These are phyloP conservation scores for Eulemur macaco DNA, from an alignment of 2,113 vertebrate species.

Conservation along the genomic window DNA sequence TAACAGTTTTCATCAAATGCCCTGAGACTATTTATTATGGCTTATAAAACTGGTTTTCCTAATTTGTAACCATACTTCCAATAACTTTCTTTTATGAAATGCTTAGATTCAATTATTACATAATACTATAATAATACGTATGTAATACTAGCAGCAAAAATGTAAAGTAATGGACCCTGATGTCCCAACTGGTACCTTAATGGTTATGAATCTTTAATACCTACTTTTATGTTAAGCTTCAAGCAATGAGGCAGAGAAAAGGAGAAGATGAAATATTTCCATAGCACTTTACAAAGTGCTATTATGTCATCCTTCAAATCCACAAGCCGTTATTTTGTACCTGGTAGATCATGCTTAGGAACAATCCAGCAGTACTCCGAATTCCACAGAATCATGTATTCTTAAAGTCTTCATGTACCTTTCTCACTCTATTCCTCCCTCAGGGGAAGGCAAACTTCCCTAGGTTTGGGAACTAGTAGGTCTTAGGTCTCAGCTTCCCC, in stretches of 20 bases:
- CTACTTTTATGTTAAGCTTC: neutral
- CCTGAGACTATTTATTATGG: neutral
- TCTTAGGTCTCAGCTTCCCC: neutral
- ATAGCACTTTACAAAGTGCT: neutral
- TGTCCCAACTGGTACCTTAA: neutral
- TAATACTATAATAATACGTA: neutral
- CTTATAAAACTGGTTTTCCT: constrained; percentile 14
- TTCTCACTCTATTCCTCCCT: neutral
- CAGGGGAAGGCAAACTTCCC: neutral
- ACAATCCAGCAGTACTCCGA: neutral
- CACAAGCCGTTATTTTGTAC: neutral
- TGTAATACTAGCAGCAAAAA: neutral
- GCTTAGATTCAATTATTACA: neutral
- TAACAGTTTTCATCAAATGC: constrained; percentile 25
- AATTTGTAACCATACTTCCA: constrained; percentile 18
- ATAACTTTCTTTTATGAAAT: constrained; percentile 21
- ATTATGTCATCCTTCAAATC: neutral
- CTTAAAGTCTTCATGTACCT: neutral
- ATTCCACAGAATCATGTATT: neutral
- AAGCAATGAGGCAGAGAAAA: neutral
- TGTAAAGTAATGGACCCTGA: neutral
- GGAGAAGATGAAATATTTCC: neutral
- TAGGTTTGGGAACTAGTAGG: neutral
- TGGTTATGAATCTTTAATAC: neutral
- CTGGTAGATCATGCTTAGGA: neutral